Conservation (phyloP, 2,888 invertebrate species). For the Drosophila austrosaltans region DNA sequence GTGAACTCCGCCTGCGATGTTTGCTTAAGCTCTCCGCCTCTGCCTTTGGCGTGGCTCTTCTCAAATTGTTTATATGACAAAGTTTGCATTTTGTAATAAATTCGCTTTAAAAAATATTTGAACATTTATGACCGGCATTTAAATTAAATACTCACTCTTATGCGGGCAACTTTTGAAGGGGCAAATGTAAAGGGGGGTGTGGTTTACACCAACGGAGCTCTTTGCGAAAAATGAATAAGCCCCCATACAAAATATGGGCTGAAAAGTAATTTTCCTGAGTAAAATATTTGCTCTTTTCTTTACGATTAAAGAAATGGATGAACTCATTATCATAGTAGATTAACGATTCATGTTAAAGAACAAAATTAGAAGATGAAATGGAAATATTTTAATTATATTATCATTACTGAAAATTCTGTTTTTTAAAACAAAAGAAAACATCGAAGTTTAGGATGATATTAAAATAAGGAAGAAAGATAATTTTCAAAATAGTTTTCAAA, state of each 20-base stretch:
- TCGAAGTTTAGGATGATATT: too few species aligned
- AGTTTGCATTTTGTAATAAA: slow-evolving; percentile 70
- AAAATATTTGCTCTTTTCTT: neutral
- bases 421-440: too few species aligned
- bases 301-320: neutral
- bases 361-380: too few species aligned
- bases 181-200: neutral
- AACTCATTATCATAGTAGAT: neutral
- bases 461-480: too few species aligned
- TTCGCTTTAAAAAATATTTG: slow-evolving; percentile 62
- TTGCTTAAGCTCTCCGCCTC: slow-evolving; percentile 44
- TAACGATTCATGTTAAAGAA: neutral
- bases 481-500: too few species aligned
- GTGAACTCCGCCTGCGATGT: slow-evolving; percentile 43
- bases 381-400: neutral
- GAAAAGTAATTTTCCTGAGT: neutral
- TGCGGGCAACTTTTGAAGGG: slow-evolving; percentile 6
- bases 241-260: neutral
- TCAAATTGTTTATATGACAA: slow-evolving; percentile 68
- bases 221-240: neutral
- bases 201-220: slow-evolving; percentile 2
- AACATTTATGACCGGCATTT: slow-evolving; percentile 62
- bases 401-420: neutral
- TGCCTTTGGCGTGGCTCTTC: neutral
- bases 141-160: slow-evolving; percentile 62